Conservation (phyloP, 2,888 invertebrate species). For the Lasioglossum lativentre region DNA sequence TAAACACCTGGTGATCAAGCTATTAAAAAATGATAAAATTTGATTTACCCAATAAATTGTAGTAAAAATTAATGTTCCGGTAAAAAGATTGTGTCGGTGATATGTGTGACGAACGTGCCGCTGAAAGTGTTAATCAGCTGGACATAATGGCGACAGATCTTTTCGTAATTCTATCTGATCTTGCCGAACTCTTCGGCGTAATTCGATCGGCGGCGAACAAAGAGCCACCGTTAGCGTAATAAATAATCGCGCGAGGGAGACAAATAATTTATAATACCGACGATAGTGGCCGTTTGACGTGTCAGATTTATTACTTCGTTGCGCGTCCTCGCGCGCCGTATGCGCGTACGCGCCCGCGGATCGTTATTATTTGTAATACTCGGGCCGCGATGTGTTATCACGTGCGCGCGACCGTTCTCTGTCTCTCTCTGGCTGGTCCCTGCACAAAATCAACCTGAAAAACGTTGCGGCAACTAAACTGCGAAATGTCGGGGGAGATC, state of each 20-base stretch:
- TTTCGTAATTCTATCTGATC: neutral
- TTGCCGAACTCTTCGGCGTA: neutral
- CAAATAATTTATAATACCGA: conserved; percentile 54
- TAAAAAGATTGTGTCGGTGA: no score
- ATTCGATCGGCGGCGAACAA: conserved; percentile 1
- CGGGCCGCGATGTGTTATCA: conserved; percentile 61
- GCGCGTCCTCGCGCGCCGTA: conserved; percentile 49
- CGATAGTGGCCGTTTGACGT: conserved; percentile 64
- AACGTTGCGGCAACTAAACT: conserved; percentile 66
- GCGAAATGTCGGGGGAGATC: conserved; percentile 51
- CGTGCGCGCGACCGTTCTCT: conserved; percentile 26
- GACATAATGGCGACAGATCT: neutral
- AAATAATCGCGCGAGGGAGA: conserved; percentile 40
- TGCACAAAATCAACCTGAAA: conserved; percentile 63
- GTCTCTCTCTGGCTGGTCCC: neutral
- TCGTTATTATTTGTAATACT: conserved; percentile 68
- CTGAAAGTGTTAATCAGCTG: neutral
- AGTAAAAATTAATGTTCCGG: neutral
- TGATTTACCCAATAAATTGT: no score
- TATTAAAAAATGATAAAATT: no score
- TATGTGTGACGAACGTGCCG: neutral
- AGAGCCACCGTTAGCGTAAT: conserved; percentile 32
- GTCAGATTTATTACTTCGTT: conserved; percentile 64
- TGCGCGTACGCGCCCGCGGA: conserved; percentile 48
- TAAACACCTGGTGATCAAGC: no score